Base-by-base conservation (phyloP, 2,888 invertebrate genomes). In the Spilosoma lubricipeda region DNA sequence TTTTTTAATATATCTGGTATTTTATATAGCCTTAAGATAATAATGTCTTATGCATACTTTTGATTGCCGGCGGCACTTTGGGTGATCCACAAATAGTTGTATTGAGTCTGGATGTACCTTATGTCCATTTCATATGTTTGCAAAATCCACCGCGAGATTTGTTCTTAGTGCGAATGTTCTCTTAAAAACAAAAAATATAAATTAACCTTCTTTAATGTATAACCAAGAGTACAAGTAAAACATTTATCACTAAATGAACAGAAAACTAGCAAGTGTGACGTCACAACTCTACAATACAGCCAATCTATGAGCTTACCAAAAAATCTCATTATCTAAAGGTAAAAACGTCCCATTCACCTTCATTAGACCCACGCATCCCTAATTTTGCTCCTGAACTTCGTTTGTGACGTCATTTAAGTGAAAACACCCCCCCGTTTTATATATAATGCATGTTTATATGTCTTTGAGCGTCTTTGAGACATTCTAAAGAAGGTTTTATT, bases 301-400 rank as follows among this genome's bases (percentile, higher is more conserved):
- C 59, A 48, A 73, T 64, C 30, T 68, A 45, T 36, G 48, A 39
- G 56, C 48, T 52, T 48, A 56, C 68, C n/a, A 27, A 67, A 59
- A 75, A 75, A 75, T 67, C 65, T 71, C 56, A 69, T 72, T 71
- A 56, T 56, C 30, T 64, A 72, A 69, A 72, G 52, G 66, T 56
- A 42, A 72, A 45, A 75, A 48, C 56, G 39, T 76, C 63, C 63
- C 73, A 68, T 68, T 65, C 39, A 52, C 45, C 71, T 73, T 78
- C 76, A 82, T 84, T 80, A 82, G 73, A 42, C 67, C 39, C 70
- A 59, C 72, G 73, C 59, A 75, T 75, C 30, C 67, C 73, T 76
- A 69, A 66, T 77, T 73, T 66, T 52, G 48, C n/a, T 75, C 39
- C 75, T 72, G 73, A 76, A 84, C 78, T 74, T 80, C 69, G 71